Evolutionary conservation across 2,797 vertebrate genomes (phyloP).

Genomic region (Phrynocephalus forsythii): DNA sequence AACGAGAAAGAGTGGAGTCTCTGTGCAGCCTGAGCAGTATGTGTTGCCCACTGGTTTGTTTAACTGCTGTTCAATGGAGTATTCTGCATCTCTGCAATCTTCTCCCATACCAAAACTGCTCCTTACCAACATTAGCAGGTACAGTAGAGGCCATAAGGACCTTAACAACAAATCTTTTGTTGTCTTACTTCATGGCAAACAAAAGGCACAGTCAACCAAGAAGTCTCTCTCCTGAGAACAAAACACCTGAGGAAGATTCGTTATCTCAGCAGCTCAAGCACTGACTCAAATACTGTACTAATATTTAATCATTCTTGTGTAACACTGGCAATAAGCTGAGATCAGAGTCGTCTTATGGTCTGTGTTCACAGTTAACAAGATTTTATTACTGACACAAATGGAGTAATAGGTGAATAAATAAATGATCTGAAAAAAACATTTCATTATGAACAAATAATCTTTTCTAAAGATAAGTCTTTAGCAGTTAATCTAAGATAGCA

Average conservation of each 20-base stretch:
- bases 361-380: neutral
- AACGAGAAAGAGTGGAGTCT: no score
- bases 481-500: conserved; percentile 14
- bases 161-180: neutral
- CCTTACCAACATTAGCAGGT: neutral
- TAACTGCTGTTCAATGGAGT: no score
- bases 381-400: neutral
- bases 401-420: neutral
- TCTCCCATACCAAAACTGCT: no score
- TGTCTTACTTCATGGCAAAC: neutral
- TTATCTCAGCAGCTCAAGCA: neutral
- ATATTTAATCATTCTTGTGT: neutral
- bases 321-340: neutral
- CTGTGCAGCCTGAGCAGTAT: neutral
- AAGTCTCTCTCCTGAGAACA: neutral
- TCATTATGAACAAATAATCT: conserved; percentile 12
- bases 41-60: neutral
- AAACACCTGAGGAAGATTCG: conserved; percentile 10
- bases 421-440: conserved; percentile 14
- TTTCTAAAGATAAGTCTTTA: neutral
- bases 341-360: neutral
- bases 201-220: neutral
- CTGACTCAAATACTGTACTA: neutral
- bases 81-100: no score
- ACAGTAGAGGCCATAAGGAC: neutral